Evolutionary conservation across 2,797 vertebrate species (phyloP), one percentile per base, ranked within the genome.

Genomic region (Siniperca obscura): DNA sequence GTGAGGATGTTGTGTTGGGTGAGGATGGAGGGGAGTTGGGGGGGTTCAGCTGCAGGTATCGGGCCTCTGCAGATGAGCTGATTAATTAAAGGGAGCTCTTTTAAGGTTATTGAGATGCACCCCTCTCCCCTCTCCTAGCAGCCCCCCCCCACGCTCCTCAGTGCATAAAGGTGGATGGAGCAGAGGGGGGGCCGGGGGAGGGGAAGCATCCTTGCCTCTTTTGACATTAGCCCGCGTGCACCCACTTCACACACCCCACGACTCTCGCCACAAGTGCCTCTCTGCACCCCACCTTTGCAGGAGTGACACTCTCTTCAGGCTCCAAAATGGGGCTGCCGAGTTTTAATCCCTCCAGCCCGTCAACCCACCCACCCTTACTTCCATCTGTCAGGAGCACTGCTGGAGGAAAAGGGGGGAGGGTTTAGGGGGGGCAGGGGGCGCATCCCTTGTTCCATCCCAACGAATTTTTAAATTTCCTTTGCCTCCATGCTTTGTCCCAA

Each of bases 401-500:
- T 94, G 91, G 92, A 93, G 92, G 89, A 82, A 82, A 87, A 76
- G 22, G 78, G 62, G 53, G 86, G 70, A 30, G 64, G 50, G 76
- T 46, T 61, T 61, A 12, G 25, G n/a, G 36, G 84, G 87, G 72
- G 89, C 70, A 86, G 85, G 89, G 93, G 91, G 80, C 83, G 89
- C 93, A 93, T 93, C 94, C 90, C 92, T 90, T 92, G 95, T 96
- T 96, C 95, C 95, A 93, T 95, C 90, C 91, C 90, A 85, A 85
- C 90, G 79, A 90, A 94, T 95, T 94, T 95, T 96, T 93, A 95
- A 94, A 96, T 96, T 95, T 95, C 93, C 94, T 95, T 93, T 93
- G 92, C 93, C 85, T 95, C 92, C 86, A 89, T 88, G 91, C 93
- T 94, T 95, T 93, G 93, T 95, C 93, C 93, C 90, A 94, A 95